Conservation (phyloP, 2,888 invertebrate species). For the Mechanitis mazaeus region DNA sequence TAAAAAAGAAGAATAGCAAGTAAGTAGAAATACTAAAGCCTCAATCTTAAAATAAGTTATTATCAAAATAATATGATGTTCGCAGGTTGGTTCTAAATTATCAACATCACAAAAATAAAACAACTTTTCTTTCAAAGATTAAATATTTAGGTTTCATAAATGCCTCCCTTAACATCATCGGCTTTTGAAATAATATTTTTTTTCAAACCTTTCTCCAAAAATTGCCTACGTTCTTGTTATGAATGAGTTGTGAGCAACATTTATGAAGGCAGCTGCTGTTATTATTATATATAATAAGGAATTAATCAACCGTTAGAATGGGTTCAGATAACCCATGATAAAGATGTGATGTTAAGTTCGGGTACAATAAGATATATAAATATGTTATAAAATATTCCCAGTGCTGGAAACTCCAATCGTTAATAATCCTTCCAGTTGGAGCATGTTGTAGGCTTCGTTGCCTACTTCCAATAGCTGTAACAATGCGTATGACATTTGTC, state of each 20-base stretch:
- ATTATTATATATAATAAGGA: constrained; percentile 26
- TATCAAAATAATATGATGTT: background rate
- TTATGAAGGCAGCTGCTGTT: constrained; percentile 59
- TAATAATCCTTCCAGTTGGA: background rate
- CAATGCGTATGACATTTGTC: constrained; percentile 55
- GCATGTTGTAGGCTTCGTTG: constrained; percentile 5
- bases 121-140: constrained; percentile 20
- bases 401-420: background rate
- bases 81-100: background rate
- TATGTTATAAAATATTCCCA: background rate
- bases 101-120: constrained; percentile 13
- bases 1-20: background rate
- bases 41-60: background rate
- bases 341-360: background rate
- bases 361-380: no score
- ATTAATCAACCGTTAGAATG: background rate
- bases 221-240: constrained; percentile 20
- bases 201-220: constrained; percentile 15
- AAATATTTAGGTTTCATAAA: constrained; percentile 19
- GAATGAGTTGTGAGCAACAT: constrained; percentile 66
- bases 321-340: background rate
- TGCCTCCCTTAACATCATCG: constrained; percentile 13
- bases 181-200: constrained; percentile 10
- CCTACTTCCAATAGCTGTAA: constrained; percentile 4
- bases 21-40: background rate